Evolutionary conservation across 2,113 vertebrate genomes (phyloP).

Genomic region (Pungitius pungitius): DNA sequence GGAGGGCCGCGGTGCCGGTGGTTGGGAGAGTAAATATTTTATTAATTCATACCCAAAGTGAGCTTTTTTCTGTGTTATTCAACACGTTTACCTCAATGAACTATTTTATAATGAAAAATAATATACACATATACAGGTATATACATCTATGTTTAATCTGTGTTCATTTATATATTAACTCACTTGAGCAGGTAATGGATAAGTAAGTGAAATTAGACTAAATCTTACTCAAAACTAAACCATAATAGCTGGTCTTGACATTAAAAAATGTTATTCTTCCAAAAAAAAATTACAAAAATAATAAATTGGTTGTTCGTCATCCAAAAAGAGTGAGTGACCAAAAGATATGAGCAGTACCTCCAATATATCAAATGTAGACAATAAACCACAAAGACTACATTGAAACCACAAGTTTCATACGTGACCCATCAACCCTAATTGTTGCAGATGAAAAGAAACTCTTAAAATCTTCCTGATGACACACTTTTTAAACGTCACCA

Average conservation of each 20-base stretch:
- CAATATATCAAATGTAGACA: not conserved
- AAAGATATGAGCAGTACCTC: not conserved
- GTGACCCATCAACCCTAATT: not conserved
- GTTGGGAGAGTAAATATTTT: conserved; percentile 31
- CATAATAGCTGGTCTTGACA: not conserved
- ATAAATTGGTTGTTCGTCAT: not conserved
- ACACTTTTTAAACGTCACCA: not conserved
- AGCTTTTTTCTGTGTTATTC: conserved; percentile 15
- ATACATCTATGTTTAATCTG: not conserved
- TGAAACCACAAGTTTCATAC: not conserved
- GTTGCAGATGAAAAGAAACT: not conserved
- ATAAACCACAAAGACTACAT: not conserved
- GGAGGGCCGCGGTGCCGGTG: conserved; percentile 1
- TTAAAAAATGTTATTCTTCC: no score
- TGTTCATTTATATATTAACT: no score
- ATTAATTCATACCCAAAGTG: conserved; percentile 36
- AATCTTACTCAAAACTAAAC: not conserved
- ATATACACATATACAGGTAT: no score
- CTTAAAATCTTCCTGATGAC: conserved; percentile 1
- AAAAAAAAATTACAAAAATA: not conserved
- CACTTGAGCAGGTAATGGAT: not conserved
- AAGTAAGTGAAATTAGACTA: not conserved
- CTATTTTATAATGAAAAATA: not conserved
- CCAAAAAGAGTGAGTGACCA: not conserved
- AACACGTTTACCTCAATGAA: not conserved